phyloP scores from a whole-genome alignment of 2,888 invertebrate genomes.

The Drosophila picticornis region DNA sequence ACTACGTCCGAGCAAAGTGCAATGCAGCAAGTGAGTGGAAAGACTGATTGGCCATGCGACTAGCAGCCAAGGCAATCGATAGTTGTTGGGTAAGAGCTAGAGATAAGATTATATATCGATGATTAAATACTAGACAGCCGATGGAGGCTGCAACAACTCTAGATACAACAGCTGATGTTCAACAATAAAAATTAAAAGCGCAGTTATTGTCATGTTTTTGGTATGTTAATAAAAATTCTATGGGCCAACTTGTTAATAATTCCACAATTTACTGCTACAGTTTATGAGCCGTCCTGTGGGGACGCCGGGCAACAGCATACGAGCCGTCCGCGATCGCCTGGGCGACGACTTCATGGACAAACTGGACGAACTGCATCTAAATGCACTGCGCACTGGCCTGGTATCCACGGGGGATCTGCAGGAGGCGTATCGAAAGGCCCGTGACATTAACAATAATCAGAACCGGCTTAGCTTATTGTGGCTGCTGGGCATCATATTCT shows the following conservation, averaged over 20 bases:
- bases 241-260: not conserved
- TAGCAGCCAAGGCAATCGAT: constrained; percentile 24
- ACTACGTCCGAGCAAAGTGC: constrained; percentile 72
- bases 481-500: constrained; percentile 82
- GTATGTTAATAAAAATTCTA: constrained; percentile 33
- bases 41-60: constrained; percentile 36
- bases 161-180: constrained; percentile 36
- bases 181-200: constrained; percentile 26
- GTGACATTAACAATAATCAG: constrained; percentile 71
- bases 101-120: constrained; percentile 7
- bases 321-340: constrained; percentile 71
- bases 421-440: constrained; percentile 81
- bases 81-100: constrained; percentile 12
- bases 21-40: constrained; percentile 35
- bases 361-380: constrained; percentile 81
- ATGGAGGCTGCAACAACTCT: not conserved
- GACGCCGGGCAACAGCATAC: constrained; percentile 66
- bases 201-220: constrained; percentile 59
- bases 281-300: constrained; percentile 81
- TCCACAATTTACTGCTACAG: constrained; percentile 42
- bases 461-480: constrained; percentile 80
- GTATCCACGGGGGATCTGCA: constrained; percentile 82
- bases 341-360: constrained; percentile 76
- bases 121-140: constrained; percentile 4
- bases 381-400: constrained; percentile 80